phyloP scores from a whole-genome alignment of 2,888 invertebrate species.

The Drosophila mercatorum region DNA sequence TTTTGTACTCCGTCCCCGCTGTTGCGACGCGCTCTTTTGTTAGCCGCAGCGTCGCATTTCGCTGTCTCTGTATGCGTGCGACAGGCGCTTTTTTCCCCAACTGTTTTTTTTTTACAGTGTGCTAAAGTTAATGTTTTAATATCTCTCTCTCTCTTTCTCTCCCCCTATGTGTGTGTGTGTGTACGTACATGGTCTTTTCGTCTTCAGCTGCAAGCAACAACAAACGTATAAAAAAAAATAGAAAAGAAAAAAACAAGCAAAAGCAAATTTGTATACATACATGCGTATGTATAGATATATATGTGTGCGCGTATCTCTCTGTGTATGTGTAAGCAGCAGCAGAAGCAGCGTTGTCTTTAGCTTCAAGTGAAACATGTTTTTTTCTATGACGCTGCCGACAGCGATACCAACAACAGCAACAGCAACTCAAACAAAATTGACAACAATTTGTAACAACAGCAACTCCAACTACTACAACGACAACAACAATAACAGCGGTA shows the following conservation, averaged over 20 bases:
- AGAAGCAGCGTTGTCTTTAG: conserved; percentile 42
- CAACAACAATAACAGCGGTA: conserved; percentile 13
- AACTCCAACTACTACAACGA: conserved; percentile 12
- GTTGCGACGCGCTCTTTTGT: conserved; percentile 67
- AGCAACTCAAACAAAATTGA: conserved; percentile 34
- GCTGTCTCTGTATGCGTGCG: conserved; percentile 51
- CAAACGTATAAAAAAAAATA: conserved; percentile 22
- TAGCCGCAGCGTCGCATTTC: conserved; percentile 52
- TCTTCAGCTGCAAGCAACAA: conserved; percentile 44
- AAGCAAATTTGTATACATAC: conserved; percentile 38
- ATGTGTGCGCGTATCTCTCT: conserved; percentile 23
- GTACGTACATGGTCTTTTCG: conserved; percentile 20
- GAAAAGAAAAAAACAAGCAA: conserved; percentile 13
- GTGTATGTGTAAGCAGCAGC: conserved; percentile 40
- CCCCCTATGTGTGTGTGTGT: background rate
- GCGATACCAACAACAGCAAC: conserved; percentile 22
- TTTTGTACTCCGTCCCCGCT: conserved; percentile 46
- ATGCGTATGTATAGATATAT: conserved; percentile 7
- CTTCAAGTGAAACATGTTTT: conserved; percentile 74
- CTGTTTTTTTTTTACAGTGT: conserved; percentile 28
- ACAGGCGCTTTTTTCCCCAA: conserved; percentile 31
- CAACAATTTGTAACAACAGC: conserved; percentile 39
- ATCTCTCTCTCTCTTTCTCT: conserved; percentile 8
- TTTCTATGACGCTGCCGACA: conserved; percentile 25
- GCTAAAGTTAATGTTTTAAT: conserved; percentile 59